Evolutionary conservation across 2,113 vertebrate genomes (phyloP), one percentile per base, ranked within the genome.

Genomic region (Gambusia affinis): DNA sequence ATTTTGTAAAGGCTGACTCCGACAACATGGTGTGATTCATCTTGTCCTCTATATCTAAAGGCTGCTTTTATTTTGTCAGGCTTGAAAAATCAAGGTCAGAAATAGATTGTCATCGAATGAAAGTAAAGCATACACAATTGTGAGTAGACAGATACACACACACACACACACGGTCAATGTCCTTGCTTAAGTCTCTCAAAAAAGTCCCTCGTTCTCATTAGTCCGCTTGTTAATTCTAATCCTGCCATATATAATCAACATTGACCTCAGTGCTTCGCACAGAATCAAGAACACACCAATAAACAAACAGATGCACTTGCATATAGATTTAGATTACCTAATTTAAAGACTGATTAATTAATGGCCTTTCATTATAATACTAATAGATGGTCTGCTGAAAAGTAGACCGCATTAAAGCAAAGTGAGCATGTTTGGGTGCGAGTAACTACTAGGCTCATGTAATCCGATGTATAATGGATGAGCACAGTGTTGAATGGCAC

Each of bases 341-440:
- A 89, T 91, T 83, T 72, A 92, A 57, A n/a, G 60, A 72, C 81
- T 91, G 86, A 90, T 86, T 91, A 86, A 89, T 92, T 91, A 92
- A 92, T 92, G 85, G 65, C 70, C 70, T 83, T 81, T 90, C 83
- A 92, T 90, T 93, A 87, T 92, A 85, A 89, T 79, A 87, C 83
- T 88, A 81, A 78, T 33, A 70, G 69, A 71, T 62, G 84, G 80
- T 81, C 85, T 83, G 73, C 76, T 84, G 86, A 92, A 90, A 91
- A 89, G 78, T 88, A 88, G 77, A 85, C 84, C 76, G 84, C 68
- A 88, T 91, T 91, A 92, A 82, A 85, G 78, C 60, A 83, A 79
- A 90, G 76, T 78, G 70, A 77, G 73, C 39, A 39, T 75, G 33
- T 68, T 69, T 78, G 82, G 82, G 76, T 80, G 79, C 73, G 60